These are phyloP conservation scores for Cricetomys ansorgei DNA, from an alignment of 2,113 vertebrate species.

Conservation along the genomic window DNA sequence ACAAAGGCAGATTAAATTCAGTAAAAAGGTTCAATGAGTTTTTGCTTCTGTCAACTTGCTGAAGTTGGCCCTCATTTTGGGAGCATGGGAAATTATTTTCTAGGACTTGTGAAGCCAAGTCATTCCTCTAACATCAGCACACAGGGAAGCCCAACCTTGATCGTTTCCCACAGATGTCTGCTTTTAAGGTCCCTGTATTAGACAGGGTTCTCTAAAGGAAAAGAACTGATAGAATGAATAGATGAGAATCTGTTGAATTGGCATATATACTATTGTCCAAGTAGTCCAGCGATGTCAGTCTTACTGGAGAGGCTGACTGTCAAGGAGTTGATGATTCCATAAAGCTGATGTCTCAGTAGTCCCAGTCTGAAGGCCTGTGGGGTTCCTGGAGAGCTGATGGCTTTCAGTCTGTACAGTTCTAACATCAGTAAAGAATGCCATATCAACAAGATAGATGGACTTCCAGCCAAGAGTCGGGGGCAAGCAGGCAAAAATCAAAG, in stretches of 20 bases:
- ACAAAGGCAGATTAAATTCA: background rate
- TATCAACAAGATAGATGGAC: background rate
- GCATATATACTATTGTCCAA: background rate
- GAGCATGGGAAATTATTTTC: background rate
- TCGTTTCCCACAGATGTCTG: background rate
- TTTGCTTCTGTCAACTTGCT: background rate
- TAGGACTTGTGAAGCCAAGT: constrained; percentile 14
- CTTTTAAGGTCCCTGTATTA: background rate
- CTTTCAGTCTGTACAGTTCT: background rate
- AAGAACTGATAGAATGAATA: background rate
- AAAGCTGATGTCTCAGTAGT: background rate
- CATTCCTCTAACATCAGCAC: background rate
- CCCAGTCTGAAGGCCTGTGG: background rate
- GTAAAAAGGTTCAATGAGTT: background rate
- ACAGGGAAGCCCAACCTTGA: background rate
- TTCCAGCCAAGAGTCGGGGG: background rate
- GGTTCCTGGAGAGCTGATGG: background rate
- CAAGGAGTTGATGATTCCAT: background rate
- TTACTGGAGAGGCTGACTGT: background rate
- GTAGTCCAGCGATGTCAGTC: background rate
- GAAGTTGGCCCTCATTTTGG: constrained; percentile 1
- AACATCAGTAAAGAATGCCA: background rate
- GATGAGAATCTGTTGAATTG: background rate
- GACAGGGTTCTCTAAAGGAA: background rate
- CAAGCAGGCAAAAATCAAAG: background rate